These are phyloP conservation scores for Spinus olivaceus DNA, from an alignment of 2,797 vertebrate genomes.

Conservation along the genomic window DNA sequence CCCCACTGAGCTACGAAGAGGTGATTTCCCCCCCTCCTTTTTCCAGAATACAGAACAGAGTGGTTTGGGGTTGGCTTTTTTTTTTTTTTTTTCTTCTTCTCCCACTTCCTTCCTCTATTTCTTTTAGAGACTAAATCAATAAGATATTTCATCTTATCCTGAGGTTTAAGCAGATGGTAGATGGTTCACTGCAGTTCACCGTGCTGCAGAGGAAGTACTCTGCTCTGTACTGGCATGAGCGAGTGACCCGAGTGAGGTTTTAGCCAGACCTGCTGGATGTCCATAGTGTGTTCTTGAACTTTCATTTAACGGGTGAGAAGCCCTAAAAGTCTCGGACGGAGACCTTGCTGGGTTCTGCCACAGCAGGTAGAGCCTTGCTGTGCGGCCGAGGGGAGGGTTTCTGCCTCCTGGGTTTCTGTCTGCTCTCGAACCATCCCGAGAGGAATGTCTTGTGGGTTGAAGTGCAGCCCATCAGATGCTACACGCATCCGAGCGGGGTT, in stretches of 20 bases:
- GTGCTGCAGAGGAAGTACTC: not conserved
- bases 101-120: not conserved
- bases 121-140: not conserved
- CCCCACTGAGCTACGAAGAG: constrained; percentile 51
- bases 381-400: not conserved
- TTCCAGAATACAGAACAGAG: constrained; percentile 16
- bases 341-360: not conserved
- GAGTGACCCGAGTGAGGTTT: not conserved
- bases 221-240: not conserved
- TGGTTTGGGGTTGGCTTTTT: not conserved
- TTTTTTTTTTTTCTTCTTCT: accelerated
- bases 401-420: not conserved
- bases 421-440: not conserved
- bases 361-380: not conserved
- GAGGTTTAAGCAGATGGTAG: not conserved
- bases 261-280: not conserved
- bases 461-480: not conserved
- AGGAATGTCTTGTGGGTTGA: not conserved
- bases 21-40: not conserved
- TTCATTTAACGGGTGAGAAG: not conserved
- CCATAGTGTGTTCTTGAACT: constrained; percentile 42
- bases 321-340: not conserved
- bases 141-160: constrained; percentile 2
- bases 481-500: accelerated
- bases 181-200: not conserved